Conservation (phyloP, 2,888 invertebrate genomes). For the Dyspetes luteomarginatus region DNA sequence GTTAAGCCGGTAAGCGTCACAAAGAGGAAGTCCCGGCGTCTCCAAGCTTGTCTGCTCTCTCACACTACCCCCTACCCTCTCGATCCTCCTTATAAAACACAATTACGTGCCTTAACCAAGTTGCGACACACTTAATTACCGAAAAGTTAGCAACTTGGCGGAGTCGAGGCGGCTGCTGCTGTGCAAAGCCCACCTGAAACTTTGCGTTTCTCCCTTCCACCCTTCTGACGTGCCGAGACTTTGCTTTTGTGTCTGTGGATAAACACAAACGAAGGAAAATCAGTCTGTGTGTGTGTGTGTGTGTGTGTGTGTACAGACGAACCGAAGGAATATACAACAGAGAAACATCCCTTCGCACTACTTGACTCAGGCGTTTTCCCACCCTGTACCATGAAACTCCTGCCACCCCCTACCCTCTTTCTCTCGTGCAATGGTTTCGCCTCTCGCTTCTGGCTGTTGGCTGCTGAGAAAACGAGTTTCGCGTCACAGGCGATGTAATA, state of each 20-base stretch:
- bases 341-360: too few species aligned
- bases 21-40: constrained; percentile 64
- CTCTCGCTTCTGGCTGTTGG: constrained; percentile 23
- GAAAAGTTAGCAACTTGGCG: constrained; percentile 71
- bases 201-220: constrained; percentile 57
- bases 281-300: too few species aligned
- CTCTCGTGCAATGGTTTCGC: background rate
- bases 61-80: background rate
- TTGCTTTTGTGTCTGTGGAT: too few species aligned
- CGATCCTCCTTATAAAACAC: constrained; percentile 75
- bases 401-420: background rate
- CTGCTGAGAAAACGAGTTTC: constrained; percentile 28
- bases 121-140: constrained; percentile 80
- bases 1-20: constrained; percentile 59
- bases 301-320: too few species aligned
- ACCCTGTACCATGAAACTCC: background rate
- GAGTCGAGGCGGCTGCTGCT: background rate
- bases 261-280: too few species aligned
- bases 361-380: background rate
- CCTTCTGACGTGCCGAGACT: too few species aligned
- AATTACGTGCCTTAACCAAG: constrained; percentile 79
- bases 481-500: constrained; percentile 62
- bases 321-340: too few species aligned
- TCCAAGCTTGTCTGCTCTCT: constrained; percentile 13
- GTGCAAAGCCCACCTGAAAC: constrained; percentile 54